Conservation (phyloP, 2,888 invertebrate species). For the Dryomyza anilis region DNA sequence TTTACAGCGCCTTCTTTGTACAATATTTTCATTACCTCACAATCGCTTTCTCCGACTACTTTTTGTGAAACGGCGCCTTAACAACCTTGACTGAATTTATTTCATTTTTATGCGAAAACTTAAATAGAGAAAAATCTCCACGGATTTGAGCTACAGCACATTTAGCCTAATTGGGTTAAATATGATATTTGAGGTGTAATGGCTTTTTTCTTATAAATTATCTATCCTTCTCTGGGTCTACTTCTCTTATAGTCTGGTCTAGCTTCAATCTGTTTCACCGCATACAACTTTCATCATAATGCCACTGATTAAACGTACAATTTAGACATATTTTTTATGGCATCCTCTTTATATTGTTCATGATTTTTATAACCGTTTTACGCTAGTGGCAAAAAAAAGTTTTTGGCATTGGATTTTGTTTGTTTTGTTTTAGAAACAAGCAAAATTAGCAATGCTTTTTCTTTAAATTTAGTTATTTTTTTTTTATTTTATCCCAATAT, state of each 20-base stretch:
- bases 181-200: slow-evolving; percentile 22
- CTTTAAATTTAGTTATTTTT: too few species aligned
- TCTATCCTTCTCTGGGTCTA: background rate
- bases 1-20: too few species aligned
- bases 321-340: background rate
- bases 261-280: background rate
- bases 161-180: slow-evolving; percentile 26
- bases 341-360: background rate
- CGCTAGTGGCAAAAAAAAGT: too few species aligned
- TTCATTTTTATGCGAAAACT: slow-evolving; percentile 33
- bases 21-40: too few species aligned
- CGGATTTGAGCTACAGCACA: slow-evolving; percentile 19
- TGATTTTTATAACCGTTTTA: too few species aligned
- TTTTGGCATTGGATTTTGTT: background rate
- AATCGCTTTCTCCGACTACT: background rate
- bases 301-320: slow-evolving; percentile 14
- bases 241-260: background rate
- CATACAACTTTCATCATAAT: background rate
- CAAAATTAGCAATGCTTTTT: too few species aligned
- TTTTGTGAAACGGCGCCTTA: background rate
- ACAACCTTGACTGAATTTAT: slow-evolving; percentile 6
- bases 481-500: background rate
- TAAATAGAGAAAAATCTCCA: slow-evolving; percentile 28
- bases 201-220: background rate
- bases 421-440: too few species aligned